A percentile compares a stretch with the other conserved stretches of the same genome.
phyloP scores from a whole-genome alignment of 1,140 invertebrate species.

The Heliconius hermathena region DNA sequence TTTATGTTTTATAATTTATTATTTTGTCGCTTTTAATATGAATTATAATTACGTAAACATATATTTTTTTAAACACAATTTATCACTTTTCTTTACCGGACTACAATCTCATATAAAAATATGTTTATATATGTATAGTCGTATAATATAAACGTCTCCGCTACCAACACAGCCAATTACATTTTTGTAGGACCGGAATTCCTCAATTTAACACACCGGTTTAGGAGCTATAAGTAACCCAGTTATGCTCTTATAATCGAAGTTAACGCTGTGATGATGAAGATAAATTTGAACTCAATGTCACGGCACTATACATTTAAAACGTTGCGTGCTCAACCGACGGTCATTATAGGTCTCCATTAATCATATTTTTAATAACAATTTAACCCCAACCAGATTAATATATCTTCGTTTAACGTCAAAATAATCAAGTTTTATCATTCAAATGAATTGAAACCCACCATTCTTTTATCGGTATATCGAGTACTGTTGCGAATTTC shows the following conservation, averaged over 20 bases:
- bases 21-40: too few relatives aligned
- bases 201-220: conserved; percentile 43
- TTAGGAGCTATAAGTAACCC: conserved; percentile 39
- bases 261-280: conserved; percentile 71
- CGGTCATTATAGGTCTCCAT: conserved; percentile 73
- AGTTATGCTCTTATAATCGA: conserved; percentile 49
- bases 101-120: too few relatives aligned
- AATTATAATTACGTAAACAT: too few relatives aligned
- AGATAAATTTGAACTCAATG: conserved; percentile 71
- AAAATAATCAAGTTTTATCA: conserved; percentile 68
- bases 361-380: conserved; percentile 82
- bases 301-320: conserved; percentile 66
- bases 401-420: conserved; percentile 78
- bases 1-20: too few relatives aligned
- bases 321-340: conserved; percentile 72
- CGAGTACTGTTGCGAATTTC: conserved; percentile 64
- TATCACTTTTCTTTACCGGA: too few relatives aligned
- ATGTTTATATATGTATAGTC: neutral
- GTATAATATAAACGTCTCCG: conserved; percentile 14
- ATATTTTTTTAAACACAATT: too few relatives aligned
- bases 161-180: conserved; percentile 38
- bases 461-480: conserved; percentile 56
- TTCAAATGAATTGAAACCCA: conserved; percentile 70
- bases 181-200: conserved; percentile 43
- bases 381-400: conserved; percentile 79